Base-by-base conservation (phyloP, 1,140 invertebrate species). In the Drosophila kanapiae region DNA sequence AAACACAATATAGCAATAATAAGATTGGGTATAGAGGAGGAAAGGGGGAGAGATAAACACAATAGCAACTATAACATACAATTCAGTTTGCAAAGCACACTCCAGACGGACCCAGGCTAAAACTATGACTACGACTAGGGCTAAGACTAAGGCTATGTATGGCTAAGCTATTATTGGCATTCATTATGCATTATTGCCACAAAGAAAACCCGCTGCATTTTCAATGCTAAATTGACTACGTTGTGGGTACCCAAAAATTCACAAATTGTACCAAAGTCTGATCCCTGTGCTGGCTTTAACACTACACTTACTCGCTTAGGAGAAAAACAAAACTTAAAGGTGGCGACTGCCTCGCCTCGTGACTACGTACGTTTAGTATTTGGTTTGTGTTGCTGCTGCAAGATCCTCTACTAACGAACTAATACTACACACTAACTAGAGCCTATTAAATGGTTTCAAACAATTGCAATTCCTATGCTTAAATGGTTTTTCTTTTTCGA, bases 221-320 rank as follows among this genome's bases (percentile, higher is more conserved):
- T 61, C 33, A 69, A 82, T 75, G 80, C 80, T 33, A 45, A 85
- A 76, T 80, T 83, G 81, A 68, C 80, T 76, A 85, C 71, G 48
- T 75, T 40, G 27, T 7, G 16, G 23, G 27, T 18, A 23, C 18
- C 18, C 11, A n/a, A 13, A 35, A 48, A 49, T 23, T 49, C 61
- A 51, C 45, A 48, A 40, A n/a, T 40, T 51, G 35, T 29, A 49
- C 59, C 27, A 9, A 63, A 49, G 37, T 33, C 18, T 38, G 62
- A 33, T 68, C 64, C 63, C 63, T 68, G 68, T 56, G 59, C 47
- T 67, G 16, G 47, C 51, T 67, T 76, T 56, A 65, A 56, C 76
- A 67, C 56, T 60, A 48, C 31, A 67, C 31, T 23, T 23, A 23
- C 35, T 40, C n/a, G n/a, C n/a, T n/a, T n/a, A 48, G 27, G 31